Percentiles rank a stretch among this genome's conserved stretches.
phyloP scores from a whole-genome alignment of 2,113 vertebrate genomes.

The Antechinus stuartii region DNA sequence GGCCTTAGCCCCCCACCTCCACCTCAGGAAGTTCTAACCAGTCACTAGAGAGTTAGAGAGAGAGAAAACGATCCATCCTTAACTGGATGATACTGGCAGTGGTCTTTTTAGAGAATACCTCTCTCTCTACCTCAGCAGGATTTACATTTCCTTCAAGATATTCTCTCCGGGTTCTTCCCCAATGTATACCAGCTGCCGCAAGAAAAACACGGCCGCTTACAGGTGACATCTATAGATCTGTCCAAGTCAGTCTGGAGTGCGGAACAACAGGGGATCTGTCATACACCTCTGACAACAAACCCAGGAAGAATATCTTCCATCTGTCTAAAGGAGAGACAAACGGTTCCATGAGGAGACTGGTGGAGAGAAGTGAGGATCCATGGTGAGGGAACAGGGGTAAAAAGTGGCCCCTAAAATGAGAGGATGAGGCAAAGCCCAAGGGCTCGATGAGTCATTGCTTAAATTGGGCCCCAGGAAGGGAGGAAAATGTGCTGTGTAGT shows the following conservation, averaged over 20 bases:
- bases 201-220: neutral
- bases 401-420: conserved; percentile 55
- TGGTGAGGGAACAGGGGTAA: conserved; percentile 42
- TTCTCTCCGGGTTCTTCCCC: conserved; percentile 55
- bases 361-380: conserved; percentile 21
- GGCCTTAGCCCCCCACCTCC: neutral
- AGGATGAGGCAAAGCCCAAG: conserved; percentile 58
- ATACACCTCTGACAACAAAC: neutral
- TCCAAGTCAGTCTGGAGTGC: conserved; percentile 24
- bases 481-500: conserved; percentile 47
- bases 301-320: conserved; percentile 10
- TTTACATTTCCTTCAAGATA: conserved; percentile 55
- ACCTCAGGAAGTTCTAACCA: conserved; percentile 28
- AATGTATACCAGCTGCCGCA: conserved; percentile 48
- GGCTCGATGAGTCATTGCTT: conserved; percentile 69
- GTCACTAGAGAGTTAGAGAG: conserved; percentile 30
- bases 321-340: conserved; percentile 39
- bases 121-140: conserved; percentile 57
- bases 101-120: conserved; percentile 70
- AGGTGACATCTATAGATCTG: conserved; percentile 22
- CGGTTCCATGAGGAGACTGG: conserved; percentile 30
- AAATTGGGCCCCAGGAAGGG: conserved; percentile 52
- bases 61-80: conserved; percentile 33
- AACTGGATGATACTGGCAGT: conserved; percentile 43
- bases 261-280: conserved; percentile 9